Evolutionary conservation across 2,888 invertebrate genomes (phyloP).

Genomic region (Dichetophora obliterata): DNA sequence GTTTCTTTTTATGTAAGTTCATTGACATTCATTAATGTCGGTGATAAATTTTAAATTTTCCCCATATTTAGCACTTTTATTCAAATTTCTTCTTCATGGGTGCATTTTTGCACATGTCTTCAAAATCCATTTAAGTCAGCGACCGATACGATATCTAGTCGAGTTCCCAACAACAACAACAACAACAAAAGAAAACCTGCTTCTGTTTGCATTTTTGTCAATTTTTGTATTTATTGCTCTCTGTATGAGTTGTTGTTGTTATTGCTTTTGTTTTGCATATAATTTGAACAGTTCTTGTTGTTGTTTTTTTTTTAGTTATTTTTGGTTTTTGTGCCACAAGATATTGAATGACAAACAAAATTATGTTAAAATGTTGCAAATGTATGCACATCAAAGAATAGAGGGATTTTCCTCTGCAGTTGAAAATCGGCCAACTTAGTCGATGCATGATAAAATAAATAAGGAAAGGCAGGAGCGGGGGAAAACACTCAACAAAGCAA

Average conservation of each 20-base stretch:
- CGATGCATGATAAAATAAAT: not conserved
- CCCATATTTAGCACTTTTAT: too few species aligned
- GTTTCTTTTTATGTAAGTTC: too few species aligned
- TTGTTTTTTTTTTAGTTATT: not conserved
- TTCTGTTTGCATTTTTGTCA: too few species aligned
- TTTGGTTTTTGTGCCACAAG: not conserved
- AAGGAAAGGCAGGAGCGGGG: not conserved
- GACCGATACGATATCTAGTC: too few species aligned
- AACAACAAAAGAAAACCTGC: too few species aligned
- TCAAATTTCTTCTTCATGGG: too few species aligned
- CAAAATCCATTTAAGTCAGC: too few species aligned
- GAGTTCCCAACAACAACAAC: too few species aligned
- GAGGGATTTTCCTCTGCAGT: not conserved
- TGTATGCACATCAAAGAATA: constrained; percentile 16
- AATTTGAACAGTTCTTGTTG: not conserved
- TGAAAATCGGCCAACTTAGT: not conserved
- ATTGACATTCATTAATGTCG: too few species aligned
- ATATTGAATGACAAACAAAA: constrained; percentile 30
- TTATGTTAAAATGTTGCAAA: constrained; percentile 29
- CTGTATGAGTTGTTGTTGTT: not conserved
- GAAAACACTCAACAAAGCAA: not conserved
- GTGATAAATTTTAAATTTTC: too few species aligned
- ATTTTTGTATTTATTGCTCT: not conserved
- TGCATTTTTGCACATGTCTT: too few species aligned
- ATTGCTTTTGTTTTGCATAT: too few species aligned